A percentile compares a stretch with the other conserved stretches of the same genome.
Evolutionary conservation across 1,140 invertebrate genomes (phyloP).

Genomic region (Cyclargus thomasi): DNA sequence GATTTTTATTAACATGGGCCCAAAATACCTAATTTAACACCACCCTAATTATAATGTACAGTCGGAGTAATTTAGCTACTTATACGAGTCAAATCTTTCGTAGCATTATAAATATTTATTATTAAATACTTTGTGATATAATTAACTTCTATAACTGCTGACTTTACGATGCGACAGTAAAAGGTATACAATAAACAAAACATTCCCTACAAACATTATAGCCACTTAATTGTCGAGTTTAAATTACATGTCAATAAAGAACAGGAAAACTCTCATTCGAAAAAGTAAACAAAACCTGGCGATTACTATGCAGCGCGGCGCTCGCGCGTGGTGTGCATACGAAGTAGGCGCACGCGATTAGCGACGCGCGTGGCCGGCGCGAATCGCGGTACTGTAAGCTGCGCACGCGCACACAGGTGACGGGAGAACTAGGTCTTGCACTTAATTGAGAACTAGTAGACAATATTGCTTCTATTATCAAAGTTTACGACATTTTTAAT

Average conservation of each 20-base stretch:
- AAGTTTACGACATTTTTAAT: no score
- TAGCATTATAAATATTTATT: not conserved
- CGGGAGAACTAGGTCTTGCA: not conserved
- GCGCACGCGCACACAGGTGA: constrained; percentile 21
- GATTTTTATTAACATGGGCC: not conserved
- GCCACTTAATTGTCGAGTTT: not conserved
- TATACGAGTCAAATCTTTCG: not conserved
- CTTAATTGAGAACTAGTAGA: not conserved
- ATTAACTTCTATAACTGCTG: no score
- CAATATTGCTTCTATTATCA: not conserved
- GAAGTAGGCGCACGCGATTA: constrained; percentile 23
- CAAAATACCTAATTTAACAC: not conserved
- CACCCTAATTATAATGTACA: not conserved
- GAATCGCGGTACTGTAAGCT: constrained; percentile 7
- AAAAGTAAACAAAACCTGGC: constrained; percentile 29
- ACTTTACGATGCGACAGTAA: not conserved
- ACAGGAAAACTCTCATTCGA: constrained; percentile 30
- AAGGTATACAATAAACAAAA: not conserved
- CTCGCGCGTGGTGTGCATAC: constrained; percentile 17
- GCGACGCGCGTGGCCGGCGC: constrained; percentile 21
- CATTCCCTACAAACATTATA: not conserved
- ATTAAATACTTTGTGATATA: not conserved
- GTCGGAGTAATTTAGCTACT: not conserved
- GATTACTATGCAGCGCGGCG: constrained; percentile 30
- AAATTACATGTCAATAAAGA: constrained; percentile 22